A percentile compares a stretch with the other conserved stretches of the same genome.
Evolutionary conservation across 2,888 invertebrate species (phyloP).

Genomic region (Macaria notata): DNA sequence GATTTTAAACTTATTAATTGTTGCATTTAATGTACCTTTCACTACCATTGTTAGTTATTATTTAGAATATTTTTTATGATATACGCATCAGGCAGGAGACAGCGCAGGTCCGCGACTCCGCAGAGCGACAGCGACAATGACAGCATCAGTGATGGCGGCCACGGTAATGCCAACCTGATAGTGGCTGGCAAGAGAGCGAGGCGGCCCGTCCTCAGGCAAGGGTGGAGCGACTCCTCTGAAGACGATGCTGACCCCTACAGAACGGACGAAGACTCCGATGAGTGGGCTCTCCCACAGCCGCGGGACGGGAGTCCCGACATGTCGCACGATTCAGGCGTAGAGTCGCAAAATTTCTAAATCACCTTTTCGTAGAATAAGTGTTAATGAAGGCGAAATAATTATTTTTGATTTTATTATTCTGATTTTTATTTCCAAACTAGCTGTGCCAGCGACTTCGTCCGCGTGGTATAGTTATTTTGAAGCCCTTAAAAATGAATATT

Average conservation of each 20-base stretch:
- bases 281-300: constrained; percentile 63
- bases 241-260: constrained; percentile 70
- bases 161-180: constrained; percentile 38
- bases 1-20: too few species aligned
- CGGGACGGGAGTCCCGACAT: constrained; percentile 74
- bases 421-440: background rate
- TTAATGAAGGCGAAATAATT: background rate
- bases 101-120: constrained; percentile 7
- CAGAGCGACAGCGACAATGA: constrained; percentile 11
- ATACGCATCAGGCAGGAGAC: constrained; percentile 16
- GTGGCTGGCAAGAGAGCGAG: constrained; percentile 57
- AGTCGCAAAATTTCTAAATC: constrained; percentile 84
- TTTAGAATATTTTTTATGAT: too few species aligned
- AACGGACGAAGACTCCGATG: constrained; percentile 71
- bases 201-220: constrained; percentile 41
- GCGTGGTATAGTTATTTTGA: too few species aligned
- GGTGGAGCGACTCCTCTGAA: constrained; percentile 50
- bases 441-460: too few species aligned
- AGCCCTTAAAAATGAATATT: too few species aligned
- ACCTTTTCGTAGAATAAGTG: background rate
- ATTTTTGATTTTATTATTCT: background rate
- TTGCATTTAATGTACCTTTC: too few species aligned
- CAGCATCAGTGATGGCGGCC: constrained; percentile 29
- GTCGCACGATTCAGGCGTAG: constrained; percentile 62
- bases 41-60: too few species aligned